Evolutionary conservation across 1,140 invertebrate genomes (phyloP).

Genomic region (Drosophila nasuta): DNA sequence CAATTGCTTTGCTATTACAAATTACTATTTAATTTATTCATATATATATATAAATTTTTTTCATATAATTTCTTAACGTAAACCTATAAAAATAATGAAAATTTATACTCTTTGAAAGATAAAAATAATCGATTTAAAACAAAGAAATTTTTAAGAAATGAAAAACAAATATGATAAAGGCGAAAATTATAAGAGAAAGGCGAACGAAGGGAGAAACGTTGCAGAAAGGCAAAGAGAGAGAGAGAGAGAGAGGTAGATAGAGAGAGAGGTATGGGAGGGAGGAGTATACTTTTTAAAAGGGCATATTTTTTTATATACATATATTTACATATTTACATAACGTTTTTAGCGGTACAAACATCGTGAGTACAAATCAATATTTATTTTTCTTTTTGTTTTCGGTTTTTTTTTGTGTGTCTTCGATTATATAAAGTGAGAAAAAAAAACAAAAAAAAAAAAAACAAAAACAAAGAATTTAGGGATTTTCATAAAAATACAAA

Average conservation of each 20-base stretch:
- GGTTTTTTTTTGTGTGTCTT: slow-evolving; percentile 45
- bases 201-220: slow-evolving; percentile 20
- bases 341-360: slow-evolving; percentile 79
- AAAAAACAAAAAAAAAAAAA: slow-evolving; percentile 6
- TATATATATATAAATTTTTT: slow-evolving; percentile 19
- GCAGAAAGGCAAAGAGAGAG: slow-evolving; percentile 8
- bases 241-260: not conserved
- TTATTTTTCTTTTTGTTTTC: slow-evolving; percentile 46
- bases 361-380: slow-evolving; percentile 75
- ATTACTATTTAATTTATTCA: slow-evolving; percentile 49
- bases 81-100: slow-evolving; percentile 37
- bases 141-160: slow-evolving; percentile 23
- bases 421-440: slow-evolving; percentile 33
- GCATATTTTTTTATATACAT: slow-evolving; percentile 76
- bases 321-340: slow-evolving; percentile 78
- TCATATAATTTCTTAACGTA: slow-evolving; percentile 60
- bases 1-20: slow-evolving; percentile 65
- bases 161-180: slow-evolving; percentile 39
- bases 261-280: slow-evolving; percentile 18
- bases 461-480: slow-evolving; percentile 47
- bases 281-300: slow-evolving; percentile 65
- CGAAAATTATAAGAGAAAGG: slow-evolving; percentile 28
- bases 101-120: slow-evolving; percentile 29
- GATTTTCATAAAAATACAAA: slow-evolving; percentile 45
- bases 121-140: slow-evolving; percentile 21